Conservation (phyloP, 2,888 invertebrate species). For the Cryptocheilus praepositus region DNA sequence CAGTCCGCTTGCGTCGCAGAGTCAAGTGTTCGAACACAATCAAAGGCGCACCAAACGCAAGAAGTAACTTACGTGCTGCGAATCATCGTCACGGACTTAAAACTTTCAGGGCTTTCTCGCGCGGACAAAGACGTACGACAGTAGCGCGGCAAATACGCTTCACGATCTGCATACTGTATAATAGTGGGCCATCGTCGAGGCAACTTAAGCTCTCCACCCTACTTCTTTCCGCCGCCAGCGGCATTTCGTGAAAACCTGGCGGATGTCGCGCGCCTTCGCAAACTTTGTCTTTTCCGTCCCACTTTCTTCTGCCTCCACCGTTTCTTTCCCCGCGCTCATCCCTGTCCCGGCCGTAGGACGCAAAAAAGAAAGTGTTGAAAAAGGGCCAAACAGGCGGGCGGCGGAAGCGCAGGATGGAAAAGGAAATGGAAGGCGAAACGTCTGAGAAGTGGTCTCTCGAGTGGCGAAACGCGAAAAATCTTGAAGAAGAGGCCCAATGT, state of each 20-base stretch:
- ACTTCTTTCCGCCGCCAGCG: too few species aligned
- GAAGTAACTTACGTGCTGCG: too few species aligned
- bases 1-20: too few species aligned
- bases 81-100: not conserved
- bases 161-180: constrained; percentile 29
- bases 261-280: not conserved
- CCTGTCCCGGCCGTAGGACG: too few species aligned
- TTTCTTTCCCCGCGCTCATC: not conserved
- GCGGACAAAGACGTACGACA: constrained; percentile 4
- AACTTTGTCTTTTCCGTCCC: not conserved
- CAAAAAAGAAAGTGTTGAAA: not conserved
- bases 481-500: not conserved
- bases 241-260: not conserved
- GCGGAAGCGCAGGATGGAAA: not conserved
- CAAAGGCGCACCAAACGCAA: too few species aligned
- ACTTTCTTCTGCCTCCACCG: not conserved
- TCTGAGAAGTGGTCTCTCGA: not conserved
- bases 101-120: constrained; percentile 2
- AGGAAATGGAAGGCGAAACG: not conserved
- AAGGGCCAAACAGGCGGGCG: not conserved
- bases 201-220: constrained; percentile 16
- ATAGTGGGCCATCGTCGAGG: constrained; percentile 8
- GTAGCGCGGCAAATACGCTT: constrained; percentile 15
- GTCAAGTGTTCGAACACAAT: too few species aligned
- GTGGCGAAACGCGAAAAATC: not conserved